Evolutionary conservation across 2,113 vertebrate species (phyloP).

Genomic region (Anguilla japonica): DNA sequence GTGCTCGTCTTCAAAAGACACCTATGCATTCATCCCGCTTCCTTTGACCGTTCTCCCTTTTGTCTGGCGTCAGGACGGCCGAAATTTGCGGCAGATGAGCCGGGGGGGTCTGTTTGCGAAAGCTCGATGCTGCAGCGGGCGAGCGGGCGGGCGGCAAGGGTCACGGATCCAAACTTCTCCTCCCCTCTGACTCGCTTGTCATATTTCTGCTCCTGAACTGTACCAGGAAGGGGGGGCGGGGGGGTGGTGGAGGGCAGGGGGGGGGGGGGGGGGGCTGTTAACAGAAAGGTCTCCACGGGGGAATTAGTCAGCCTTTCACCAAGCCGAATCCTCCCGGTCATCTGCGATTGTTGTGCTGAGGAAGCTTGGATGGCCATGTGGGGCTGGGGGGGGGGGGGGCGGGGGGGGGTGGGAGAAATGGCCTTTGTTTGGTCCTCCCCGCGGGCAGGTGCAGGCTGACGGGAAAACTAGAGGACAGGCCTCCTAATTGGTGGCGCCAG

Average conservation of each 20-base stretch:
- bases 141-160: background rate
- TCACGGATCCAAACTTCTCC: background rate
- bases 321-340: background rate
- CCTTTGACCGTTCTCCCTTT: background rate
- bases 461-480: background rate
- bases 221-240: background rate
- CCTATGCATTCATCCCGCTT: background rate
- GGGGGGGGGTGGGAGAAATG: background rate
- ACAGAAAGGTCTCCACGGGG: background rate
- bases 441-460: constrained; percentile 16
- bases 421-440: constrained; percentile 9
- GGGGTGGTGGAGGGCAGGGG: no score
- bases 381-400: no score
- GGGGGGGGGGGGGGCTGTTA: background rate
- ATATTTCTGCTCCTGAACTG: constrained; percentile 3
- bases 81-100: background rate
- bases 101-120: background rate
- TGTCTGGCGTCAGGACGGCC: background rate
- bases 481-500: background rate
- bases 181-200: background rate
- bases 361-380: background rate
- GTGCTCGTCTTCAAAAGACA: background rate
- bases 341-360: constrained; percentile 9
- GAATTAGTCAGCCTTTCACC: constrained; percentile 17
- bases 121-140: background rate